Conservation (phyloP, 1,140 invertebrate genomes). For the Diabrotica virgifera region DNA sequence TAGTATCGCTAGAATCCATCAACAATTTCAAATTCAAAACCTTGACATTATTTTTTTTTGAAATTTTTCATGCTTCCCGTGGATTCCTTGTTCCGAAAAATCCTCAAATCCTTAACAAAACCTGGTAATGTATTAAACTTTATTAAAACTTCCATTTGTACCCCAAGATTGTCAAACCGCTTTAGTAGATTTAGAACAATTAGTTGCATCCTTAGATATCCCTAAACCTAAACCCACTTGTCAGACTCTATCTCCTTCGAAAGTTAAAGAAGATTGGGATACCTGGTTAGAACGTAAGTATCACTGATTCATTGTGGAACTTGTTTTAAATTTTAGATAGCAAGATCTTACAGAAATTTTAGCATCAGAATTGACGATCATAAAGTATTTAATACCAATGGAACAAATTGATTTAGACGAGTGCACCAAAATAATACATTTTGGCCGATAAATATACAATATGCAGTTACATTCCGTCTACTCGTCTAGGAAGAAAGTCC, state of each 20-base stretch:
- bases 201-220: conserved; percentile 42
- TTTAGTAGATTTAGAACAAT: conserved; percentile 45
- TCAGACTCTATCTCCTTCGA: conserved; percentile 19
- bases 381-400: no score
- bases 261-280: conserved; percentile 42
- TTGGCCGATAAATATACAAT: no score
- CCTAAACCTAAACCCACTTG: conserved; percentile 26
- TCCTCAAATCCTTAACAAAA: conserved; percentile 32
- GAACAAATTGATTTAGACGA: no score
- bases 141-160: neutral
- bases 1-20: no score
- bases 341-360: no score
- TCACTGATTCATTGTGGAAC: neutral
- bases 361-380: no score
- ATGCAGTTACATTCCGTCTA: no score
- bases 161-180: conserved; percentile 37
- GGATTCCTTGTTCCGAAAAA: conserved; percentile 33
- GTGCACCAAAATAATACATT: no score
- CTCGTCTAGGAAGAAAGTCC: no score
- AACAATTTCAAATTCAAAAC: conserved; percentile 6
- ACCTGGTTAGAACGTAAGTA: conserved; percentile 46
- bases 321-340: no score
- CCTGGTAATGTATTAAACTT: conserved; percentile 20
- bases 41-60: conserved; percentile 26
- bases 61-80: conserved; percentile 38